Evolutionary conservation across 92 coral and sea anemone species (phyloP), one percentile per base, ranked within the genome.

Genomic region (Anthopleura xanthogrammica): DNA sequence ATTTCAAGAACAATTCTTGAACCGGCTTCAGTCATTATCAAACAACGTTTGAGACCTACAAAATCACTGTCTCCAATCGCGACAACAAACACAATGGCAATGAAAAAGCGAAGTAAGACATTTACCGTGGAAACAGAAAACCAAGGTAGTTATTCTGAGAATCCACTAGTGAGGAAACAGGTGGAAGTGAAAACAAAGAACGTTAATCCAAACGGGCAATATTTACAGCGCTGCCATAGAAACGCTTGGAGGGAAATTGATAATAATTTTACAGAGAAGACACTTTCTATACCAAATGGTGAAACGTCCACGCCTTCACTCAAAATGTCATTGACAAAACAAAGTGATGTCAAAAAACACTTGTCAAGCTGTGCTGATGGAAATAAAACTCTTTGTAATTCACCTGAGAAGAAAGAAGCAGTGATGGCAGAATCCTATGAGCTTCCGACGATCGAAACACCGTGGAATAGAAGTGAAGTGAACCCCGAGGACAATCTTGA

Each of bases 1-100:
- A 85, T 85, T 39, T 66, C 88, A 66, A 78, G 88, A 71, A 85
- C 88, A 16, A 76, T 79, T 42, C 83, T 85, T 52, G 88, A 85
- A 72, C 71, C 62, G 11, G 54, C 54, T 39, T 83, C 88, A 11
- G 24, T 68, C 11, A 48, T 43, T 7, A 22, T 20, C 24, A 81
- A 54, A 52, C 65, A 48, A 46, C 36, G 23, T 16, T 57, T 68
- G 5, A 68, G 84, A 81, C 41, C 29, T 46, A 41, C 76, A 3
- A 64, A 40, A 13, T 81, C 84, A 43, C 24, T 81, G 64, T 41
- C 77, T 66, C 77, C 77, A 7, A 48, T 81, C 0, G 20, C n/a
- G 14, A 77, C 20, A 4, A 10, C 41, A 52, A 71, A 81, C 10
- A 81, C 14, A 1, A 23, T 1, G 5, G 16, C 16, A 3, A 23